A percentile compares a stretch with the other conserved stretches of the same genome.
These are phyloP conservation scores for Chrysaora quinquecirrha DNA, from an alignment of 30 jellyfish, hydroid and myxozoan species.

Conservation along the genomic window DNA sequence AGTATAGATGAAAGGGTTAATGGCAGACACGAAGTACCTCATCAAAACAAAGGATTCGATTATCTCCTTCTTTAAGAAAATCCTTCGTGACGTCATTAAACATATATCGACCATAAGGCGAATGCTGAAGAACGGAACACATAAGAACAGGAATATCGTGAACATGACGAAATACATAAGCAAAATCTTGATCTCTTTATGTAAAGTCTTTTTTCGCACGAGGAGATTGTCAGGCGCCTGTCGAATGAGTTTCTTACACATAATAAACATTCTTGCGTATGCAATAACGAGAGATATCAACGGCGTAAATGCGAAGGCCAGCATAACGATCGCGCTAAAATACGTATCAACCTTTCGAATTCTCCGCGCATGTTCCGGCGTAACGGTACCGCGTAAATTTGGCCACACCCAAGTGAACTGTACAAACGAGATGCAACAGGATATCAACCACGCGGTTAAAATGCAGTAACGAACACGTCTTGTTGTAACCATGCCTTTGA, in stretches of 20 bases:
- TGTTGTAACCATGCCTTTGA: conserved; percentile 75
- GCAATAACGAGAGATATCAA: conserved; percentile 38
- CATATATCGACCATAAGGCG: conserved; percentile 49
- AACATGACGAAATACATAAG: conserved; percentile 63
- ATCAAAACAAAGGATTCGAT: conserved; percentile 44
- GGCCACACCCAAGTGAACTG: conserved; percentile 87
- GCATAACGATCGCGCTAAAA: conserved; percentile 34
- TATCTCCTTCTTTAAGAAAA: not conserved
- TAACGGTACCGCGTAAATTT: not conserved
- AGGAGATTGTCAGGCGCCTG: conserved; percentile 66
- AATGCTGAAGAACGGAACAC: conserved; percentile 70
- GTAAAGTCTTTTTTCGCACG: conserved; percentile 42
- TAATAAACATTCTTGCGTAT: conserved; percentile 49
- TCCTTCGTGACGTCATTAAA: not conserved
- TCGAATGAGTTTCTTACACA: conserved; percentile 42
- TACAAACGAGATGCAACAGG: conserved; percentile 37
- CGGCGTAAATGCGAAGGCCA: conserved; percentile 41
- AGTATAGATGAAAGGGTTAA: conserved; percentile 76
- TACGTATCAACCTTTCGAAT: conserved; percentile 25
- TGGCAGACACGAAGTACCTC: conserved; percentile 61
- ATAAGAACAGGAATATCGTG: conserved; percentile 40
- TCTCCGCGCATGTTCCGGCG: not conserved
- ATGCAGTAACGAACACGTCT: conserved; percentile 60
- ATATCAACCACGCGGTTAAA: conserved; percentile 63
- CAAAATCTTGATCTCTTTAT: conserved; percentile 46